Conservation (phyloP, 2,888 invertebrate genomes). For the Drepana falcataria region DNA sequence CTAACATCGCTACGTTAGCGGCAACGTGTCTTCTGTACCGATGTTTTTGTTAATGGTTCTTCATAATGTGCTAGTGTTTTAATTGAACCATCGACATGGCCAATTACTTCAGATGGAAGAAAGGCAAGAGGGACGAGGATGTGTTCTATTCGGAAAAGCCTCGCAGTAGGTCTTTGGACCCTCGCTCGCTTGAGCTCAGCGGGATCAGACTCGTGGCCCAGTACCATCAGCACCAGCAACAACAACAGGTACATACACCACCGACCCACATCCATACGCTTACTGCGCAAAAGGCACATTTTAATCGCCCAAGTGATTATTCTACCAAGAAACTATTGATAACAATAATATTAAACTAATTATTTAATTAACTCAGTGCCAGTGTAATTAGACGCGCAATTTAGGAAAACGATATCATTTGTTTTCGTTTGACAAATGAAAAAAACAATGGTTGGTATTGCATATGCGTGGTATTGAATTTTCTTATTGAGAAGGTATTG, state of each 20-base stretch:
- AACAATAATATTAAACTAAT: no score
- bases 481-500: no score
- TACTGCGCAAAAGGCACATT: no score
- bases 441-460: no score
- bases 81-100: constrained; percentile 69
- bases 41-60: constrained; percentile 19
- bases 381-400: no score
- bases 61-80: constrained; percentile 27
- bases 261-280: no score
- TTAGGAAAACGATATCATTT: no score
- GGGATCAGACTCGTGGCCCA: constrained; percentile 81
- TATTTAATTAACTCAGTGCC: no score
- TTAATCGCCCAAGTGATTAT: no score
- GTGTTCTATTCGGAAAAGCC: constrained; percentile 80
- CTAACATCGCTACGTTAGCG: constrained; percentile 37
- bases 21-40: constrained; percentile 28
- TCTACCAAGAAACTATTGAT: no score
- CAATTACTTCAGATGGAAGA: constrained; percentile 85
- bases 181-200: constrained; percentile 83
- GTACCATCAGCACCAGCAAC: constrained; percentile 50
- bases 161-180: constrained; percentile 85
- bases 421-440: no score
- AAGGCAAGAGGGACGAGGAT: constrained; percentile 78
- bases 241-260: constrained; percentile 13
- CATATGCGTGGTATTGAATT: no score